These are phyloP conservation scores for Pollicipes pollicipes DNA, from an alignment of 1,140 invertebrate genomes.

Conservation along the genomic window DNA sequence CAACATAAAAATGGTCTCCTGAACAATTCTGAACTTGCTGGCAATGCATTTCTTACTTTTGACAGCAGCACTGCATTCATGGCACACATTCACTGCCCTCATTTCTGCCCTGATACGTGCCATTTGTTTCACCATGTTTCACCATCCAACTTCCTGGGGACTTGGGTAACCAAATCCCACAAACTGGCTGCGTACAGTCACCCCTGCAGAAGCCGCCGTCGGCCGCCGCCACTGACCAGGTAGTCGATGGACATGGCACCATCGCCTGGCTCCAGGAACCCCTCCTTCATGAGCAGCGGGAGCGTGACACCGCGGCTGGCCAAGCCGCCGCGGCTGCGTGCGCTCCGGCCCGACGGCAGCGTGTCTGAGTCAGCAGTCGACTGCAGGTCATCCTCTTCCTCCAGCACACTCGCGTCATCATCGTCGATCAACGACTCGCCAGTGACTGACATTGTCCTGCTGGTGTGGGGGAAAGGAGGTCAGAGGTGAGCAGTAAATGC, in stretches of 20 bases:
- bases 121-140: too few species aligned
- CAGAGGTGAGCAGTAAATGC: too few species aligned
- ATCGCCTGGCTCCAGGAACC: conserved; percentile 58
- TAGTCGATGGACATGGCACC: conserved; percentile 72
- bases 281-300: conserved; percentile 59
- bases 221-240: conserved; percentile 46
- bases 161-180: too few species aligned
- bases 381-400: not conserved
- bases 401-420: not conserved
- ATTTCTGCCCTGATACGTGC: too few species aligned
- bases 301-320: conserved; percentile 39
- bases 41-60: too few species aligned
- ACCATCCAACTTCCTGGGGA: too few species aligned
- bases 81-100: too few species aligned
- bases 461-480: not conserved
- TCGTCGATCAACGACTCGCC: not conserved
- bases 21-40: too few species aligned
- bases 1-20: too few species aligned
- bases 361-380: not conserved
- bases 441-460: not conserved
- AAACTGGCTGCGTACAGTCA: too few species aligned
- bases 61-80: too few species aligned
- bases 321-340: not conserved
- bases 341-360: not conserved
- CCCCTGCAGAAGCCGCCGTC: too few species aligned